These are phyloP conservation scores for Rhimphoctona megacephalus DNA, from an alignment of 2,888 invertebrate genomes.

Conservation along the genomic window DNA sequence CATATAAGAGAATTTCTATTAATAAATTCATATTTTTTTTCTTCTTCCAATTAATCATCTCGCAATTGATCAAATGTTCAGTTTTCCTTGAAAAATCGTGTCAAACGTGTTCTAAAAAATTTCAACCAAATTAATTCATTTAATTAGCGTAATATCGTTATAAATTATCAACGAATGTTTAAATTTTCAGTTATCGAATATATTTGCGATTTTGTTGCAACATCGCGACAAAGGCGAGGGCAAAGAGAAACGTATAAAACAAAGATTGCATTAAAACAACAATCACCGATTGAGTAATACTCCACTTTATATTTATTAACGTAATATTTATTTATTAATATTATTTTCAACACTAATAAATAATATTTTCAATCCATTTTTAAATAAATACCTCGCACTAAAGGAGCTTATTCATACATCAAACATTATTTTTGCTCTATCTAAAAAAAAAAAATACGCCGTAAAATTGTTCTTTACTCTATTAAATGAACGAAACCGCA, in stretches of 20 bases:
- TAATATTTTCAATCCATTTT: background rate
- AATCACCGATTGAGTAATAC: background rate
- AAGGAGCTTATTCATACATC: background rate
- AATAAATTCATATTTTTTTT: too few relatives aligned
- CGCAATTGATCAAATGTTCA: background rate
- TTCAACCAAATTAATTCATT: background rate
- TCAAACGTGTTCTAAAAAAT: background rate
- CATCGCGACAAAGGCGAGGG: background rate
- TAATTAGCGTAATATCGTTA: background rate
- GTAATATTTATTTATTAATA: background rate
- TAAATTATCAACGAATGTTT: background rate
- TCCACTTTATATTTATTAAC: background rate
- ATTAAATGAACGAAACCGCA: background rate
- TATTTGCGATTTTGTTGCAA: background rate
- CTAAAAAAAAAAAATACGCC: background rate
- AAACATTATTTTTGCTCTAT: background rate
- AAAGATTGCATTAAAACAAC: background rate
- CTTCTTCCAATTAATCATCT: too few relatives aligned
- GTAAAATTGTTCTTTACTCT: background rate
- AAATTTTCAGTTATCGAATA: background rate
- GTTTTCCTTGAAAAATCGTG: background rate
- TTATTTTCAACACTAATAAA: background rate
- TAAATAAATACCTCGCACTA: background rate
- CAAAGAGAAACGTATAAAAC: background rate
- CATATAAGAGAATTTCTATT: too few relatives aligned